Percentiles rank a stretch among this genome's conserved stretches.
phyloP scores from a whole-genome alignment of 2,797 vertebrate species.

The Xyrichtys novacula region DNA sequence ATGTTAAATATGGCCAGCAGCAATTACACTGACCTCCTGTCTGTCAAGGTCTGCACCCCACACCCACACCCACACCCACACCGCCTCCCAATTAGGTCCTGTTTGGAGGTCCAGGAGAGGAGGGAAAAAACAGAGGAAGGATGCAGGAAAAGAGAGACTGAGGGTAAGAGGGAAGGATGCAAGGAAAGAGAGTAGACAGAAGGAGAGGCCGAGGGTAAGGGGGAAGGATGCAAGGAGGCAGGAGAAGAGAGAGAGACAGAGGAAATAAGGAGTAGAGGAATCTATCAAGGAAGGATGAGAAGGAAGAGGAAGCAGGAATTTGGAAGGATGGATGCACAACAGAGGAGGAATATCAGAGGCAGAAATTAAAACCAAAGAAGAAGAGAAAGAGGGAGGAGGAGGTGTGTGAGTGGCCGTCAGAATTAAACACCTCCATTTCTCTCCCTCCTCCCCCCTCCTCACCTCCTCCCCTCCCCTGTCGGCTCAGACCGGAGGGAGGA shows the following conservation, averaged over 20 bases:
- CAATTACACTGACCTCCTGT: slow-evolving; percentile 99
- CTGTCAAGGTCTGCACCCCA: slow-evolving; percentile 95
- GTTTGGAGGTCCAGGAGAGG: slow-evolving; percentile 62
- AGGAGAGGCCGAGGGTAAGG: too few species aligned
- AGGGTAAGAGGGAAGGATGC: too few species aligned
- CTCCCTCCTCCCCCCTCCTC: slow-evolving; percentile 16
- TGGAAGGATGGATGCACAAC: not conserved
- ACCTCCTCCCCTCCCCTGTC: not conserved
- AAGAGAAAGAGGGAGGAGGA: not conserved
- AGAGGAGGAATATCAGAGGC: too few species aligned
- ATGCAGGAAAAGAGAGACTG: too few species aligned
- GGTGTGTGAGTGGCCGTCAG: slow-evolving; percentile 48
- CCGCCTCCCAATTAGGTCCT: slow-evolving; percentile 97
- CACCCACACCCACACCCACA: slow-evolving; percentile 51
- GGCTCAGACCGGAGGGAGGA: slow-evolving; percentile 57
- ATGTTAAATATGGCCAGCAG: slow-evolving; percentile 99
- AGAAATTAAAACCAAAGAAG: too few species aligned
- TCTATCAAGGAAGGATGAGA: not conserved
- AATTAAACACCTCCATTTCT: slow-evolving; percentile 61
- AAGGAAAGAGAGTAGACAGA: not conserved
- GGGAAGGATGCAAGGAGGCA: too few species aligned
- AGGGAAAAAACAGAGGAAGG: not conserved
- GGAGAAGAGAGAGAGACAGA: not conserved
- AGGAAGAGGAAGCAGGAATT: not conserved
- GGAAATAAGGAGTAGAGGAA: not conserved